Conservation (phyloP, 2,113 vertebrate species). For the Corapipo altera region DNA sequence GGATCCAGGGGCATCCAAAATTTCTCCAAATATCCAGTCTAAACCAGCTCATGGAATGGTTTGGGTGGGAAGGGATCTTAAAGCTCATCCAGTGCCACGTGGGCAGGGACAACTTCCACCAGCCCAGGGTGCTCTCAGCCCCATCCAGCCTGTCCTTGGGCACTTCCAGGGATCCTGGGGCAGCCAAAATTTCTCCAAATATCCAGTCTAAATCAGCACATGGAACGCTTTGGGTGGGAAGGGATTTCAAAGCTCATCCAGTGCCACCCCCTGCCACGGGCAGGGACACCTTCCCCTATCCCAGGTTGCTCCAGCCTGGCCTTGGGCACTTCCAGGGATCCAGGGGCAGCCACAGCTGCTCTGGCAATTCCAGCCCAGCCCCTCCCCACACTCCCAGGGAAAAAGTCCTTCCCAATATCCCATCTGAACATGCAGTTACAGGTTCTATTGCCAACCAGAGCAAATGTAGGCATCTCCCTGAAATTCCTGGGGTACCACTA, state of each 20-base stretch:
- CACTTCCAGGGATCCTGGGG: too few relatives aligned
- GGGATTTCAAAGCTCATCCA: rapidly evolving
- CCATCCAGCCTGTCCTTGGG: too few relatives aligned
- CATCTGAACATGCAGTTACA: neutral
- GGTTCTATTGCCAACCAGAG: neutral
- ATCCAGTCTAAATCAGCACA: too few relatives aligned
- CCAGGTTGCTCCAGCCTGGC: neutral
- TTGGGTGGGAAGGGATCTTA: too few relatives aligned
- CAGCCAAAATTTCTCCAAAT: too few relatives aligned
- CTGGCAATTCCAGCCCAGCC: neutral
- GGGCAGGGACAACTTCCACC: too few relatives aligned
- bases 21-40: too few relatives aligned
- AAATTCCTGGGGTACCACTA: neutral
- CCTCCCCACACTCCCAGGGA: neutral
- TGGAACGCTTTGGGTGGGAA: neutral
- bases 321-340: neutral
- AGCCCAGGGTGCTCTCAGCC: too few relatives aligned
- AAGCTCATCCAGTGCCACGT: too few relatives aligned
- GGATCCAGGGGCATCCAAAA: too few relatives aligned
- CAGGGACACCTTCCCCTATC: neutral
- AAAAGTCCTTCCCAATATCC: neutral
- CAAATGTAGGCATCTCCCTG: neutral
- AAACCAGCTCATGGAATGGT: too few relatives aligned
- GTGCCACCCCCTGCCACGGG: neutral
- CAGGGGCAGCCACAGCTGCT: neutral